These are phyloP conservation scores for Zaprionus ghesquierei DNA, from an alignment of 1,140 invertebrate genomes.

Conservation along the genomic window DNA sequence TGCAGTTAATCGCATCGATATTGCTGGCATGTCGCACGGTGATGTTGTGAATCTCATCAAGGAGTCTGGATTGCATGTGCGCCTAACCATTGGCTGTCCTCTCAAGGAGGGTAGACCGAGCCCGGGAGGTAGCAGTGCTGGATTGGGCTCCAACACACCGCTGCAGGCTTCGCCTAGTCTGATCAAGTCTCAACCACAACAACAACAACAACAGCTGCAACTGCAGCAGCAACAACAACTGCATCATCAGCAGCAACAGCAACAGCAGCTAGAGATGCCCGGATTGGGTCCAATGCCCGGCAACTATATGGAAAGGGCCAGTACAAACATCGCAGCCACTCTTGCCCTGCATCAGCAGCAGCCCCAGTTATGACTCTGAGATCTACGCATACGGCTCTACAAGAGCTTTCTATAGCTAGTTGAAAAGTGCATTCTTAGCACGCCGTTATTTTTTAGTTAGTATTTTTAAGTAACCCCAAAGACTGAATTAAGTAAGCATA, in stretches of 20 bases:
- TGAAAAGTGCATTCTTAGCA: conserved; percentile 13
- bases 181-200: conserved; percentile 38
- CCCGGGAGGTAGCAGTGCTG: conserved; percentile 55
- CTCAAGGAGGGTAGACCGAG: conserved; percentile 84
- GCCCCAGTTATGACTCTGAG: conserved; percentile 82
- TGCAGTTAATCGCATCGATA: conserved; percentile 96
- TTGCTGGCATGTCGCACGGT: conserved; percentile 95
- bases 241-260: conserved; percentile 33
- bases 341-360: conserved; percentile 70
- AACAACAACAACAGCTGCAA: conserved; percentile 31
- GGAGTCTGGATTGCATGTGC: conserved; percentile 95
- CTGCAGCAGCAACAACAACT: conserved; percentile 41
- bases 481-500: conserved; percentile 70
- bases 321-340: conserved; percentile 63
- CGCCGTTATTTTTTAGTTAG: conserved; percentile 30
- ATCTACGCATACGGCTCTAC: conserved; percentile 78
- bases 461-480: conserved; percentile 66
- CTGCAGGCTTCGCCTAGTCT: conserved; percentile 59
- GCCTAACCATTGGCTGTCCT: conserved; percentile 92
- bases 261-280: conserved; percentile 60
- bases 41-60: conserved; percentile 98
- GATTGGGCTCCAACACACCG: conserved; percentile 56
- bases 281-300: conserved; percentile 54
- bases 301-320: conserved; percentile 54
- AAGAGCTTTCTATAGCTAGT: conserved; percentile 79